phyloP scores from a whole-genome alignment of 1,140 invertebrate genomes.

The Drosophila pseudoananassae region DNA sequence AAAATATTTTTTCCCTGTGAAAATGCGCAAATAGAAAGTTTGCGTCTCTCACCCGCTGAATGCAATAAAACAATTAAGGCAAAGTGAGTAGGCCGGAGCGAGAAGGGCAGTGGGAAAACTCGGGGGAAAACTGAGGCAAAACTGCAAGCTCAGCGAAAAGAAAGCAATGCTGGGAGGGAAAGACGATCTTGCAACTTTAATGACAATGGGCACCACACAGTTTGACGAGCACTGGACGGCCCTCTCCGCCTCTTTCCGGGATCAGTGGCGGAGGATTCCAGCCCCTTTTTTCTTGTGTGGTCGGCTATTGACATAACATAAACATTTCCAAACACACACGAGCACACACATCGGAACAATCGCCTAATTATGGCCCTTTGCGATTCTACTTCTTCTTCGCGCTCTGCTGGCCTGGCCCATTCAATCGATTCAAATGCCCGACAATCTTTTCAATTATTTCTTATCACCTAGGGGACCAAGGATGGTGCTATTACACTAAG shows the following conservation, averaged over 20 bases:
- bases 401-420: slow-evolving; percentile 13
- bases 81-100: slow-evolving; percentile 13
- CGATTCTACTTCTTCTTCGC: slow-evolving; percentile 31
- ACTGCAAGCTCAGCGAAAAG: slow-evolving; percentile 43
- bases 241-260: not conserved
- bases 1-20: slow-evolving; percentile 58
- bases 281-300: slow-evolving; percentile 28
- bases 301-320: slow-evolving; percentile 48
- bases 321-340: slow-evolving; percentile 36
- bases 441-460: slow-evolving; percentile 81
- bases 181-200: slow-evolving; percentile 30
- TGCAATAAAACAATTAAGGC: slow-evolving; percentile 71
- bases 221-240: slow-evolving; percentile 16
- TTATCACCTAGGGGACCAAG: slow-evolving; percentile 60
- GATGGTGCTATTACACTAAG: slow-evolving; percentile 35
- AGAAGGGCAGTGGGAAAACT: slow-evolving; percentile 18
- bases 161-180: slow-evolving; percentile 23
- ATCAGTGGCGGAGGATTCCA: not conserved
- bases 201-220: slow-evolving; percentile 31
- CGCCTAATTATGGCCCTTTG: slow-evolving; percentile 49
- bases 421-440: slow-evolving; percentile 71
- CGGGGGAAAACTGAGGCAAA: slow-evolving; percentile 30
- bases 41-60: slow-evolving; percentile 18
- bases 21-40: slow-evolving; percentile 67
- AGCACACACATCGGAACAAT: slow-evolving; percentile 23